A percentile compares a stretch with the other conserved stretches of the same genome.
phyloP scores from a whole-genome alignment of 1,140 invertebrate genomes.

The Chrysopa pallens region DNA sequence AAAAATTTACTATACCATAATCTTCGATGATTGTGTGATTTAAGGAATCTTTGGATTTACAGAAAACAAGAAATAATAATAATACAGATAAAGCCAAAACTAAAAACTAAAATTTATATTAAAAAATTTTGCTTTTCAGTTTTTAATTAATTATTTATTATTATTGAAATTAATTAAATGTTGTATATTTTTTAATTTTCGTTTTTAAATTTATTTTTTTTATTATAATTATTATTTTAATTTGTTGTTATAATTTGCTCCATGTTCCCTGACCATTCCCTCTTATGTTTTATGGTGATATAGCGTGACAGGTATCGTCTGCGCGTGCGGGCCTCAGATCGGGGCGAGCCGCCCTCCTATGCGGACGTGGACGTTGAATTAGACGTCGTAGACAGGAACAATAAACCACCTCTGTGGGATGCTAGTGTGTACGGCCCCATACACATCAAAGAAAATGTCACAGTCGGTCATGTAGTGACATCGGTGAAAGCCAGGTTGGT shows the following conservation, averaged over 20 bases:
- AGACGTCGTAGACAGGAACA: constrained; percentile 94
- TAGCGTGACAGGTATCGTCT: constrained; percentile 89
- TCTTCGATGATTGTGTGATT: too few relatives aligned
- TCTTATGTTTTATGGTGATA: constrained; percentile 17
- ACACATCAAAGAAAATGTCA: constrained; percentile 94
- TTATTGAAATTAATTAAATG: constrained; percentile 4
- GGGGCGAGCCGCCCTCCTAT: constrained; percentile 67
- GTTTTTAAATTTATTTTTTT: constrained; percentile 5
- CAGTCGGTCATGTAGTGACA: constrained; percentile 91
- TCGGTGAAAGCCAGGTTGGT: constrained; percentile 95
- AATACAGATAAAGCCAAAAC: too few relatives aligned
- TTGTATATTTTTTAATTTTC: constrained; percentile 6
- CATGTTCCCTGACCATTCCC: constrained; percentile 21
- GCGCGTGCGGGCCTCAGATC: constrained; percentile 82
- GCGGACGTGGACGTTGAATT: constrained; percentile 91
- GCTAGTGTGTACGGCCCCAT: constrained; percentile 83
- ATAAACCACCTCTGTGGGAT: constrained; percentile 93
- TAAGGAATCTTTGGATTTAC: too few relatives aligned
- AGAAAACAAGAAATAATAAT: too few relatives aligned
- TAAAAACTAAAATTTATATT: too few relatives aligned
- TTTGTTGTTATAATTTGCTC: constrained; percentile 16
- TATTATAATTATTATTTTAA: constrained; percentile 3
- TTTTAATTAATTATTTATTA: constrained; percentile 5
- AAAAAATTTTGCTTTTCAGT: constrained; percentile 4
- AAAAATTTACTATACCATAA: too few relatives aligned